Evolutionary conservation across 1,140 invertebrate species (phyloP), one percentile per base, ranked within the genome.

Genomic region (Anadara kagoshimensis): DNA sequence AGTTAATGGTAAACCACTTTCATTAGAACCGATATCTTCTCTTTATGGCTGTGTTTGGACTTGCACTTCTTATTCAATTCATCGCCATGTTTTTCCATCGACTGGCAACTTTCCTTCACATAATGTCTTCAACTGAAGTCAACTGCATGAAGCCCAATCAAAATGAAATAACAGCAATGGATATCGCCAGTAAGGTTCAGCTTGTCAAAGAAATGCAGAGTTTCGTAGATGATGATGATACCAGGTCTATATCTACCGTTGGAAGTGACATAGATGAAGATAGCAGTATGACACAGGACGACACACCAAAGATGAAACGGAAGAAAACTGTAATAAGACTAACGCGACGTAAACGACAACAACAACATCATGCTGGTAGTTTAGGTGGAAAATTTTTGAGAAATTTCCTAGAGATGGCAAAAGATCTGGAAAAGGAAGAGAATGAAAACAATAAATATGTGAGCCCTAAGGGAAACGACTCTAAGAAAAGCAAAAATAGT

Each of bases 21-120:
- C 79, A 0, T 72, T 89, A n/a, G 98, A 99, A 88, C 98, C 98
- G 0, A 98, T 99, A 72, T 97, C 90, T 99, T 22, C 95, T 99
- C 0, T 98, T 99, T 85, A 96, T 99, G 63, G 96, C 98, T 89
- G 99, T 99, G 91, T 99, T 99, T 87, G 96, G 96, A 22, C 91
- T 98, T 49, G 98, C 99, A 90, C 90, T 99, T 86, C 90, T 98
- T 8, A 98, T 99, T 78, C 97, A 99, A 89, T 99, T 99, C 88
- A 93, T 94, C 56, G 97, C 97, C 75, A 99, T 99, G 98, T 93
- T 99, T 90, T 97, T 99, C 92, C 98, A 99, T 94, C 94, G 98
- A 78, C 99, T 99, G 86, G 97, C 97, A 82, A 99, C 98, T 7
- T 91, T 99, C 61, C 96, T 97, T 0, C 98, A 99, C 87, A 99